Evolutionary conservation across 2,888 invertebrate genomes (phyloP), one percentile per base, ranked within the genome.

Genomic region (Seira musarum): DNA sequence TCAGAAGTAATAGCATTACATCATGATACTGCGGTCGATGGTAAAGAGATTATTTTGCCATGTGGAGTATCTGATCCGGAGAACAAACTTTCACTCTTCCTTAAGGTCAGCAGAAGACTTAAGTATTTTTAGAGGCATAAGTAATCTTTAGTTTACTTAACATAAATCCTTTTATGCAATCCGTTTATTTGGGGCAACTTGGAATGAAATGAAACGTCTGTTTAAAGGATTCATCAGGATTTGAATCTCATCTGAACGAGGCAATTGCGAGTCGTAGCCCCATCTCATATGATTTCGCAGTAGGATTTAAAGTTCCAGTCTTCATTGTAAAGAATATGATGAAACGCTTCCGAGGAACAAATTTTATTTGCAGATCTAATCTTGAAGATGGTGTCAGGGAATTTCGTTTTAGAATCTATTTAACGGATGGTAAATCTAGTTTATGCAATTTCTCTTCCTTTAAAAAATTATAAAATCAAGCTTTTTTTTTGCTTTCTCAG

Each of bases 31-130:
- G 61, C 35, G 21, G 40, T 21, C 30, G 49, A 67, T 60, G 67
- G 74, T 57, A 61, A 60, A 8, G 30, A 74, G 21, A 61, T 74
- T 74, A 60, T 30, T 24, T 5, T 74, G 24, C 74, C 74, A 35
- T 74, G 74, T 40, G 67, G 74, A 1, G 30, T 60, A n/a, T 74
- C 74, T 24, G 19, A 74, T 35, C 74, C 67, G 17, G 17, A 6
- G 17, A 60, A 21, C 19, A 15, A 19, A 24, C 35, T 73, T 17
- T 49, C 19, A 19, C 46, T 63, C 22, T 71, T 13, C 19, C 2
- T 46, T 19, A 46, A 67, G 67, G 67, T 67, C 17, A 53, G 30
- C 30, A n/a, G n/a, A n/a, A n/a, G n/a, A n/a, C n/a, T n/a, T n/a
- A n/a, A n/a, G n/a, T n/a, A n/a, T n/a, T n/a, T n/a, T n/a, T n/a